A percentile compares a stretch with the other conserved stretches of the same genome.
Evolutionary conservation across 53 echinoderm and acorn worm genomes (phyloP).

Genomic region (Antedon mediterranea): DNA sequence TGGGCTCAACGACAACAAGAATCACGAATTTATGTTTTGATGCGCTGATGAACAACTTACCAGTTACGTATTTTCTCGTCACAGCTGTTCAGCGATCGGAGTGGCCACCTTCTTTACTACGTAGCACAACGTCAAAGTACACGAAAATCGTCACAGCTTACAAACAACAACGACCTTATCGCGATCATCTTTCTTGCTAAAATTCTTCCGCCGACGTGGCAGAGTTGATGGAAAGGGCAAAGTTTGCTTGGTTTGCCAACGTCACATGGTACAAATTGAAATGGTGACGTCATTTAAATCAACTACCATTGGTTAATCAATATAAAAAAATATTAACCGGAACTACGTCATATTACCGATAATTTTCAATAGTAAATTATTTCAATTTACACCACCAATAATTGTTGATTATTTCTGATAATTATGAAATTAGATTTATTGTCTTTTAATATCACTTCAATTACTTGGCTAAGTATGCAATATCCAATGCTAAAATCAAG

Average conservation of each 20-base stretch:
- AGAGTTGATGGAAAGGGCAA: background rate
- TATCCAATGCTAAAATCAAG: background rate
- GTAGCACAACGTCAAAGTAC: conserved; percentile 99
- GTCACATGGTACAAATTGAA: background rate
- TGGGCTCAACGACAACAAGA: background rate
- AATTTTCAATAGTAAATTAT: background rate
- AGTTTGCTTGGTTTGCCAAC: background rate
- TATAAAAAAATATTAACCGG: background rate
- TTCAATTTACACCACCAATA: too few species aligned
- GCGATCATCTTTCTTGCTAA: background rate
- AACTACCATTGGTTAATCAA: background rate
- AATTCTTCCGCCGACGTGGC: background rate
- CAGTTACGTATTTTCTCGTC: conserved; percentile 66
- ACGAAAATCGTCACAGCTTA: conserved; percentile 11
- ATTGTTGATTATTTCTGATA: too few species aligned
- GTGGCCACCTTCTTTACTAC: conserved; percentile 90
- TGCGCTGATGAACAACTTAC: conserved; percentile 45
- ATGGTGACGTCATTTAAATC: background rate
- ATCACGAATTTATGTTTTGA: background rate
- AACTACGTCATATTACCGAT: background rate
- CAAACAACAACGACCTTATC: background rate
- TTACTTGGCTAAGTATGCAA: too few species aligned
- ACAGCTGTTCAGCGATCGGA: conserved; percentile 90
- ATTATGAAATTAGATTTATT: too few species aligned
- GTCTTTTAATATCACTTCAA: too few species aligned